These are phyloP conservation scores for Alca torda DNA, from an alignment of 2,797 vertebrate genomes.

Conservation along the genomic window DNA sequence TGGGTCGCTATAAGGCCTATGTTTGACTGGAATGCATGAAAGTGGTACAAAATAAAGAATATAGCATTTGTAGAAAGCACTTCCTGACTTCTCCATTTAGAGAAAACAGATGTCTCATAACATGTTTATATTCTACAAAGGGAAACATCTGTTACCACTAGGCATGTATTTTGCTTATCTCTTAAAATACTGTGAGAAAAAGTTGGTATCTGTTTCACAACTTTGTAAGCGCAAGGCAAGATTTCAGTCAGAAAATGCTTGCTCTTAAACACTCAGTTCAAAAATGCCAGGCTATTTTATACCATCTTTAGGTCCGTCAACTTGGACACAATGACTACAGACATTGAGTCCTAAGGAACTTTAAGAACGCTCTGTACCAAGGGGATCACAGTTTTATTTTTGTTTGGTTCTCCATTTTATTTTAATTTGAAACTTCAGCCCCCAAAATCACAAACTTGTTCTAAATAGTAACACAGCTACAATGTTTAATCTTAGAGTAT, in stretches of 20 bases:
- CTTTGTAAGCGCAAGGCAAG: background rate
- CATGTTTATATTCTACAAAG: constrained; percentile 62
- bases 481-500: background rate
- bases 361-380: background rate
- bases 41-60: constrained; percentile 1
- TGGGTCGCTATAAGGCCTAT: fast-evolving
- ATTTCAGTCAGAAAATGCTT: background rate
- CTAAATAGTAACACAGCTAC: background rate
- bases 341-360: background rate
- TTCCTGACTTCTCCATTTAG: constrained; percentile 51
- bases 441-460: background rate
- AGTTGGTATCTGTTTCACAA: constrained; percentile 34
- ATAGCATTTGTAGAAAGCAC: constrained; percentile 20
- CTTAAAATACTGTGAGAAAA: constrained; percentile 65
- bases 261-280: background rate
- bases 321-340: background rate
- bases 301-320: background rate
- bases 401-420: background rate
- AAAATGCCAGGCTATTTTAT: background rate
- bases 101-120: constrained; percentile 57
- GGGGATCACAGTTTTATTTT: background rate
- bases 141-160: constrained; percentile 65
- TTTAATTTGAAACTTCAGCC: background rate
- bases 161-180: constrained; percentile 55
- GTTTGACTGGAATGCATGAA: background rate